phyloP scores from a whole-genome alignment of 2,113 vertebrate genomes.

The Jaculus jaculus region DNA sequence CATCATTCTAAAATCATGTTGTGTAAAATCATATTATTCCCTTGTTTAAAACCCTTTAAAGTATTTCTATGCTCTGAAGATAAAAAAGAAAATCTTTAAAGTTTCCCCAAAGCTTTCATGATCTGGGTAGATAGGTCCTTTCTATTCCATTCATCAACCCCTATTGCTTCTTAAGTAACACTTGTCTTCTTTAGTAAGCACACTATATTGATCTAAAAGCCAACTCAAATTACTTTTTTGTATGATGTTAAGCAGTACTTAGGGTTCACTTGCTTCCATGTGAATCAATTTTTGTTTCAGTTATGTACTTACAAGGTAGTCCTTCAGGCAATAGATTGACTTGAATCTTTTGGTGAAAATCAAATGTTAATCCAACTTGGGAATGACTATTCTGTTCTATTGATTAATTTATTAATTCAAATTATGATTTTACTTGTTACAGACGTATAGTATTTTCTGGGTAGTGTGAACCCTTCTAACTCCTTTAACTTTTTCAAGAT shows the following conservation, averaged over 20 bases:
- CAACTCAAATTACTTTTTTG: slow-evolving; percentile 3
- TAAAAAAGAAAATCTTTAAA: slow-evolving; percentile 1
- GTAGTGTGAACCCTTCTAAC: not conserved
- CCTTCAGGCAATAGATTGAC: not conserved
- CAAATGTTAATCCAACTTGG: not conserved
- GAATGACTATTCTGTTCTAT: not conserved
- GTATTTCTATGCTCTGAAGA: not conserved
- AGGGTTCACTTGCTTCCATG: not conserved
- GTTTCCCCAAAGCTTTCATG: not conserved
- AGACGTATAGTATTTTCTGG: not conserved
- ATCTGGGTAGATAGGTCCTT: not conserved
- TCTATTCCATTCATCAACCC: not conserved
- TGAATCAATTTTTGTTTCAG: not conserved
- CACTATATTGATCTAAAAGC: not conserved
- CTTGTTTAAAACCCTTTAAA: not conserved
- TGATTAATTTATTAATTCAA: not conserved
- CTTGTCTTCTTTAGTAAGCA: not conserved
- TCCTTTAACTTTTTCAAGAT: not conserved
- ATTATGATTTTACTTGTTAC: not conserved
- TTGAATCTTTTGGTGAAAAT: not conserved
- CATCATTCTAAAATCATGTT: not conserved
- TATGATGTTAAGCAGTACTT: not conserved
- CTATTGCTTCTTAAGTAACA: not conserved
- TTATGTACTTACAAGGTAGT: not conserved
- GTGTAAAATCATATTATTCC: not conserved